phyloP scores from a whole-genome alignment of 2,113 vertebrate species.

The Muntiacus muntjak region DNA sequence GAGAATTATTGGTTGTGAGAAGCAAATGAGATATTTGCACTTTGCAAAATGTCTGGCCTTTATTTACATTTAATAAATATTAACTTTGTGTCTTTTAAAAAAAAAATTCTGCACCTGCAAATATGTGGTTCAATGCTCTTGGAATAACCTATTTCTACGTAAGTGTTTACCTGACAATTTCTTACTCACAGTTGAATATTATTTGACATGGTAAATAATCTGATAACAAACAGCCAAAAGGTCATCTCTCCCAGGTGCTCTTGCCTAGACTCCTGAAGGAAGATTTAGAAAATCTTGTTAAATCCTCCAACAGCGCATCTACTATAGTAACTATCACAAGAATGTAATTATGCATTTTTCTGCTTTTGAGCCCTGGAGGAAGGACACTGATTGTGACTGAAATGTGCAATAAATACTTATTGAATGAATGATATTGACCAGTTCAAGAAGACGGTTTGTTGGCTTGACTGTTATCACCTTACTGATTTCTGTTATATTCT shows the following conservation, averaged over 20 bases:
- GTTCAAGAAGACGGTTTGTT: background rate
- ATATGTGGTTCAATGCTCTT: background rate
- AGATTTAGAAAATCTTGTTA: background rate
- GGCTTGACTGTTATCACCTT: background rate
- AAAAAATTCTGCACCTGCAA: background rate
- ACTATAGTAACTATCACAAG: background rate
- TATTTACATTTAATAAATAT: background rate
- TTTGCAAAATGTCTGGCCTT: background rate
- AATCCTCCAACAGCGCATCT: background rate
- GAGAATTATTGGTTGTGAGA: background rate
- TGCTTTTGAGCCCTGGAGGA: background rate
- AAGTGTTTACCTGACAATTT: background rate
- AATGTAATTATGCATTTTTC: background rate
- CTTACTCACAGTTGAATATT: background rate
- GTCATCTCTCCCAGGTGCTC: background rate
- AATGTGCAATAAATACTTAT: background rate
- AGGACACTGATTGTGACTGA: background rate
- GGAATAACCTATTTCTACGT: background rate
- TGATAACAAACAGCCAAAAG: background rate
- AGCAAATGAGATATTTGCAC: background rate
- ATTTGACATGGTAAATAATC: background rate
- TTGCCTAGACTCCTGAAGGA: background rate
- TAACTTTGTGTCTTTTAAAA: background rate
- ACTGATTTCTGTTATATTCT: background rate
- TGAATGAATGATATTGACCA: background rate